Evolutionary conservation across 2,888 invertebrate genomes (phyloP), one percentile per base, ranked within the genome.

Genomic region (Andrena trimmerana): DNA sequence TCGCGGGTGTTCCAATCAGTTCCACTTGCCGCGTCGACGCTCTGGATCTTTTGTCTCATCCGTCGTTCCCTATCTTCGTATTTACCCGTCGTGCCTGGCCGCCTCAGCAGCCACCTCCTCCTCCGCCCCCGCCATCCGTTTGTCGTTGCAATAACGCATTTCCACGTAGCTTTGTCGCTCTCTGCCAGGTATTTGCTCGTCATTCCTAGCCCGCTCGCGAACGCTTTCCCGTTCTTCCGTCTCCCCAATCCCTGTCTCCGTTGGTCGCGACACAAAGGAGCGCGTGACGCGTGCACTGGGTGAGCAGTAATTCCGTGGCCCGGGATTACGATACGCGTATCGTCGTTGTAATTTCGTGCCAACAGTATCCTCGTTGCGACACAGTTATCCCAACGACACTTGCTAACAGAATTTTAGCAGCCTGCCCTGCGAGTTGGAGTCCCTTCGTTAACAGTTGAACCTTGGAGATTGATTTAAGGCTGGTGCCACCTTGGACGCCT

Each of bases 171-270:
- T 74, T 78, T 63, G 75, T 71, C 66, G 54, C 10, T 48, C 52
- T 67, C 29, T 8, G 48, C 52, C 48, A 36, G 65, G 36, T 81
- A 68, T 81, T 80, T 81, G 72, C 57, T 52, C 73, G 68, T 65
- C 72, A 63, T 73, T 65, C 54, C 42, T 66, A 62, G 71, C 54
- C 20, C 62, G 54, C 52, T 33, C 8, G 42, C 42, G 66, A 54
- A 68, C 81, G 63, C 72, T 57, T 48, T 27, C 24, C 33, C 54
- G 67, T 33, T 24, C 33, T 59, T 31, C 67, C 33, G 31, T 48
- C 54, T 57, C 33, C 20, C 42, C 66, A 54, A 42, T 62, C 48
- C 60, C 60, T 10, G 6, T 8, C 24, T 24, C 24, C 10, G 6
- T 6, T 16, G 16, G 20, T 4, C 50, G 48, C 29, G 20, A 33